These are phyloP conservation scores for Lipophrys pholis DNA, from an alignment of 2,113 vertebrate genomes.

Conservation along the genomic window DNA sequence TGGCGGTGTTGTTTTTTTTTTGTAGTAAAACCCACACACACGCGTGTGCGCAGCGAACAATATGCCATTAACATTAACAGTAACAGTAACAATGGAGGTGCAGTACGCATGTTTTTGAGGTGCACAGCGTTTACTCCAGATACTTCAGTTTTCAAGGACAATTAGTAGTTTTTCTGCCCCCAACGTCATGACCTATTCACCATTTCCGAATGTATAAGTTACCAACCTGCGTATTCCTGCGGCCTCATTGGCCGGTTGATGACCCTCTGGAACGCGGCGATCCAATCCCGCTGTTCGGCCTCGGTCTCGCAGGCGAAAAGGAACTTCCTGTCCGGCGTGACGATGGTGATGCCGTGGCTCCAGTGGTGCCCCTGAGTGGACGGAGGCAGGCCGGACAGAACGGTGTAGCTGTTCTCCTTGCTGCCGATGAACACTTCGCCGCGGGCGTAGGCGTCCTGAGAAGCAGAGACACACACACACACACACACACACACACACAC, in stretches of 20 bases:
- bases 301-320: constrained; percentile 95
- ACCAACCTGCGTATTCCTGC: constrained; percentile 95
- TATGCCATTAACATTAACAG: no score
- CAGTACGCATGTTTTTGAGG: no score
- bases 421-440: constrained; percentile 98
- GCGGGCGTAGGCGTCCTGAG: constrained; percentile 93
- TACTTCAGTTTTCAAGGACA: no score
- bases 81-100: no score
- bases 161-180: no score
- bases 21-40: no score
- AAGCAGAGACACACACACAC: not conserved
- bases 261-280: constrained; percentile 91
- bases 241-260: constrained; percentile 96
- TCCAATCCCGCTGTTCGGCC: constrained; percentile 91
- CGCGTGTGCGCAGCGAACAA: no score
- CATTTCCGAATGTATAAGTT: no score
- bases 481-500: no score
- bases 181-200: no score
- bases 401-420: constrained; percentile 94
- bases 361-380: constrained; percentile 93
- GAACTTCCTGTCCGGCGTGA: constrained; percentile 95
- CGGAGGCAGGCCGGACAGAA: constrained; percentile 88
- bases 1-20: no score
- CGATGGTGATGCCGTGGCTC: constrained; percentile 95
- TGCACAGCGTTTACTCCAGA: no score